A percentile compares a stretch with the other conserved stretches of the same genome.
Evolutionary conservation across 37 sponge, comb jelly and placozoan genomes (phyloP).

Genomic region (Beroe forskalii): DNA sequence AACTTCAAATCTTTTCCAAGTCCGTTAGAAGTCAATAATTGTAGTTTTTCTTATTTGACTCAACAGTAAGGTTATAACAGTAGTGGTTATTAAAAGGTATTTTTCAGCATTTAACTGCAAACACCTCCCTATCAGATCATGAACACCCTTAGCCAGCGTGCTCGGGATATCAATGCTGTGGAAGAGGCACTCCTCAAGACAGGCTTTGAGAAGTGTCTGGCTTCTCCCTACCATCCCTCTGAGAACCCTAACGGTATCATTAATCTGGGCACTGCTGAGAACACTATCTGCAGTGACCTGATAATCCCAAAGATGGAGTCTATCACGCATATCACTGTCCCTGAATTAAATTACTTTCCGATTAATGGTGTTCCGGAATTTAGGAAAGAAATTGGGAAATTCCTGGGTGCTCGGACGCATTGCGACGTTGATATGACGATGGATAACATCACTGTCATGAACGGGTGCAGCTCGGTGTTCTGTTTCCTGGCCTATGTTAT

Average conservation of each 20-base stretch:
- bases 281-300: slow-evolving; percentile 16
- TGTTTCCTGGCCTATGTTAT: slow-evolving; percentile 13
- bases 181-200: not conserved
- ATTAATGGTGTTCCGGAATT: not conserved
- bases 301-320: slow-evolving; percentile 44
- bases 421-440: not conserved
- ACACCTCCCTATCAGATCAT: too few relatives aligned
- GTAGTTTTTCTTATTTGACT: too few relatives aligned
- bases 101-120: too few relatives aligned
- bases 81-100: too few relatives aligned
- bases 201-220: not conserved
- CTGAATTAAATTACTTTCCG: slow-evolving; percentile 21
- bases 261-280: slow-evolving; percentile 51
- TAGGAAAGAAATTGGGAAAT: not conserved
- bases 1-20: too few relatives aligned
- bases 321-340: slow-evolving; percentile 1
- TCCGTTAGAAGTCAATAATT: too few relatives aligned
- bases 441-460: slow-evolving; percentile 6
- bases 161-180: not conserved
- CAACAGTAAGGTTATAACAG: too few relatives aligned
- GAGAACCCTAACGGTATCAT: slow-evolving; percentile 35
- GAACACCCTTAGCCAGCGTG: not conserved
- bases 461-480: slow-evolving; percentile 40
- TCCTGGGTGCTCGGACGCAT: not conserved
- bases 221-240: not conserved